These are phyloP conservation scores for Oreochromis grahami DNA, from an alignment of 2,797 vertebrate species.

Conservation along the genomic window DNA sequence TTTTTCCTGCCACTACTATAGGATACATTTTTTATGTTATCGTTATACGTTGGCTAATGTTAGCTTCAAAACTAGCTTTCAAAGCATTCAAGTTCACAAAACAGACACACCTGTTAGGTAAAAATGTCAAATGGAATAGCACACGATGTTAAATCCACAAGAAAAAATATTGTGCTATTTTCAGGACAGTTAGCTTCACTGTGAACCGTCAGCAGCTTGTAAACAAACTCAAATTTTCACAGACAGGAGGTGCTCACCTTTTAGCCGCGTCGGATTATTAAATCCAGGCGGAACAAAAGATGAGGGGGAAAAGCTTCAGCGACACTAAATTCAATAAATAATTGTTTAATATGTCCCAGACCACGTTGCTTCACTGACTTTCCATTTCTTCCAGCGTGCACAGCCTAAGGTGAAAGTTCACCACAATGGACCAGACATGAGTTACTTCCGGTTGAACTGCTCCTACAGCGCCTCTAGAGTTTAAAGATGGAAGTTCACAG, in stretches of 20 bases:
- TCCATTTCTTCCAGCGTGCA: slow-evolving; percentile 26
- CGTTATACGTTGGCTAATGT: not conserved
- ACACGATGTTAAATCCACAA: not conserved
- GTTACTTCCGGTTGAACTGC: not conserved
- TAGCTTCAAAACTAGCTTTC: not conserved
- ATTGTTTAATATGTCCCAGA: not conserved
- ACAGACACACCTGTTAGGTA: not conserved
- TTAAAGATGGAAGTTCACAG: fast-evolving
- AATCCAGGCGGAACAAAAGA: not conserved
- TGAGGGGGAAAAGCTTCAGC: not conserved
- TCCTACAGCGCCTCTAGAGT: slow-evolving; percentile 37
- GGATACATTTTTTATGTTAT: not conserved
- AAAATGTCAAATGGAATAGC: not conserved
- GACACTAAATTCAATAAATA: not conserved
- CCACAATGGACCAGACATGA: not conserved
- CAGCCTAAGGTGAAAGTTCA: slow-evolving; percentile 41
- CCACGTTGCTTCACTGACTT: slow-evolving; percentile 52
- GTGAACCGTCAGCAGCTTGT: not conserved
- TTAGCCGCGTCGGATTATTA: not conserved
- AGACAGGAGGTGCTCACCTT: slow-evolving; percentile 17
- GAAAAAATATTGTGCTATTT: not conserved
- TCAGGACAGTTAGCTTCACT: not conserved
- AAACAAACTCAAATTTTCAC: slow-evolving; percentile 19
- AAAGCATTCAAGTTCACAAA: not conserved
- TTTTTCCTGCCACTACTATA: not conserved